These are phyloP conservation scores for Diplazon laetatorius DNA, from an alignment of 2,888 invertebrate species.

Conservation along the genomic window DNA sequence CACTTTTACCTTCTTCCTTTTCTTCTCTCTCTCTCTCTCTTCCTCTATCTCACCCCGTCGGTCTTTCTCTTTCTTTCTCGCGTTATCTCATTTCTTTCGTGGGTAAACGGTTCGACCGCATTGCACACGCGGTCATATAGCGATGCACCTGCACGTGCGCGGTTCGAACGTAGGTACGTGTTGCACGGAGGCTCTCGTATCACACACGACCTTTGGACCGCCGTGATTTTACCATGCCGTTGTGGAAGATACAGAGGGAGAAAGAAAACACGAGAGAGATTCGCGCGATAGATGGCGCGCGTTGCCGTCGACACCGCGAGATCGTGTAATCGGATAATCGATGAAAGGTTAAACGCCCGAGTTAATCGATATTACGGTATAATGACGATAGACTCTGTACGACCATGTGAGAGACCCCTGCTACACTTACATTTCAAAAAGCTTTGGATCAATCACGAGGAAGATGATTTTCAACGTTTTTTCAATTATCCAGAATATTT, in stretches of 20 bases:
- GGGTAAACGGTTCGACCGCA: conserved; percentile 12
- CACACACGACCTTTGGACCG: conserved; percentile 10
- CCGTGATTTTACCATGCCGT: too few relatives aligned
- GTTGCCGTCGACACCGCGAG: neutral
- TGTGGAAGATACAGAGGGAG: too few relatives aligned
- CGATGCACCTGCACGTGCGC: conserved; percentile 25
- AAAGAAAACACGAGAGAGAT: too few relatives aligned
- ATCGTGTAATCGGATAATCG: conserved; percentile 49
- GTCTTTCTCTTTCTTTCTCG: neutral
- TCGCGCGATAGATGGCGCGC: too few relatives aligned
- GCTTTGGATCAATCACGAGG: neutral
- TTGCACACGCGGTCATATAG: neutral
- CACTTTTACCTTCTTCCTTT: too few relatives aligned
- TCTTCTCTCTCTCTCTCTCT: neutral
- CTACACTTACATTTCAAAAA: too few relatives aligned
- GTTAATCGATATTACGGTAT: conserved; percentile 49
- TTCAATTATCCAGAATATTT: too few relatives aligned
- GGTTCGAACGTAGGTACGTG: neutral
- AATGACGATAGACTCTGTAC: conserved; percentile 11
- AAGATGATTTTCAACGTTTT: too few relatives aligned
- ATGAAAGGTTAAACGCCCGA: conserved; percentile 53
- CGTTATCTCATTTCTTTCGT: conserved; percentile 12
- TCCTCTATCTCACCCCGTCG: neutral
- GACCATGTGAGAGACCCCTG: neutral
- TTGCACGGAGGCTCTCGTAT: neutral